Conservation (phyloP, 2,888 invertebrate genomes). For the Merodon equestris region DNA sequence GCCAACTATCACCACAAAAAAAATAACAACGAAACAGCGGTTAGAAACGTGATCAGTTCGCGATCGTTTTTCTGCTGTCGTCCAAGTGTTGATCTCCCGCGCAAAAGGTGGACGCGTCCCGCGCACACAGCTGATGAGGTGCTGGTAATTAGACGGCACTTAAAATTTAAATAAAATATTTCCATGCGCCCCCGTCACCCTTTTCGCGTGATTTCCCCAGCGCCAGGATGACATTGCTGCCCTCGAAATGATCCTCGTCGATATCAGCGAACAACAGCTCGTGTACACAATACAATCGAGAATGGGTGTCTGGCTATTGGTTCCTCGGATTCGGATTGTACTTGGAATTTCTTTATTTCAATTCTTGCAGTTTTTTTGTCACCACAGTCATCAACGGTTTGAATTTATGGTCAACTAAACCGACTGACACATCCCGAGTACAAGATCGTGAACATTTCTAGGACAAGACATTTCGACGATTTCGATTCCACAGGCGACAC, state of each 20-base stretch:
- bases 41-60: conserved; percentile 64
- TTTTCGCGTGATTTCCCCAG: no score
- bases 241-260: conserved; percentile 7
- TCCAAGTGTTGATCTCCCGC: conserved; percentile 58
- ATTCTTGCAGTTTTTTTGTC: conserved; percentile 52
- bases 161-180: conserved; percentile 68
- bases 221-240: background rate
- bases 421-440: conserved; percentile 70
- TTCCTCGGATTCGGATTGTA: conserved; percentile 10
- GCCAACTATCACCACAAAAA: conserved; percentile 49
- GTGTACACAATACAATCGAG: conserved; percentile 45
- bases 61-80: conserved; percentile 57
- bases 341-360: conserved; percentile 50
- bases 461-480: conserved; percentile 66
- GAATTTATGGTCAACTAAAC: conserved; percentile 70
- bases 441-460: conserved; percentile 71
- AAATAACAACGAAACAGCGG: conserved; percentile 32
- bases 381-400: conserved; percentile 69
- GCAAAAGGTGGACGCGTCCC: conserved; percentile 14
- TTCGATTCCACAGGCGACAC: conserved; percentile 33
- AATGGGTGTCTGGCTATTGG: conserved; percentile 40
- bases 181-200: conserved; percentile 51
- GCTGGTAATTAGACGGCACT: conserved; percentile 63
- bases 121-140: conserved; percentile 40
- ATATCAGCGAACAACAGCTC: background rate